Conservation (phyloP, 2,113 vertebrate species). For the Tautogolabrus adspersus region DNA sequence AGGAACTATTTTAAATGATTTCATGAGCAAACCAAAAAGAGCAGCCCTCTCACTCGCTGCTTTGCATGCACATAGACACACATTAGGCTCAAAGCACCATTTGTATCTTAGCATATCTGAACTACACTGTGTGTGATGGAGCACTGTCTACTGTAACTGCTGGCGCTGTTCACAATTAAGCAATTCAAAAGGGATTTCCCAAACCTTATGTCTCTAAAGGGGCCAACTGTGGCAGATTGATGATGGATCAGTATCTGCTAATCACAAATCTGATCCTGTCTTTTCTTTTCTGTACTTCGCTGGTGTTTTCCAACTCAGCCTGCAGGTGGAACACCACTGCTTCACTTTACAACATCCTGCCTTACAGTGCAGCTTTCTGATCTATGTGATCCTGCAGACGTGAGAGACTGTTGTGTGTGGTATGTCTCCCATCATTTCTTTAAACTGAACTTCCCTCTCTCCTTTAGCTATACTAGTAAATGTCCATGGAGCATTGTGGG, state of each 20-base stretch:
- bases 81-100: conserved; percentile 15
- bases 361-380: not conserved
- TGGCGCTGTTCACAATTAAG: conserved; percentile 20
- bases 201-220: not conserved
- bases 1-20: conserved; percentile 66
- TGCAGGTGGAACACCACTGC: not conserved
- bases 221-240: not conserved
- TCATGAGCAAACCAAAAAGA: conserved; percentile 67
- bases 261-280: not conserved
- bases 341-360: not conserved
- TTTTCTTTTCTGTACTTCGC: not conserved
- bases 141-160: conserved; percentile 33
- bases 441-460: no score
- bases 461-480: no score
- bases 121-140: conserved; percentile 16
- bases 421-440: no score
- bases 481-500: no score
- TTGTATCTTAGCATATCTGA: conserved; percentile 38
- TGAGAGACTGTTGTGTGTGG: no score
- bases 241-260: not conserved
- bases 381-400: no score
- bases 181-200: not conserved
- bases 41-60: conserved; percentile 45
- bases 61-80: conserved; percentile 36
- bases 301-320: not conserved